phyloP scores from a whole-genome alignment of 1,140 invertebrate species.

The Magallana angulata region DNA sequence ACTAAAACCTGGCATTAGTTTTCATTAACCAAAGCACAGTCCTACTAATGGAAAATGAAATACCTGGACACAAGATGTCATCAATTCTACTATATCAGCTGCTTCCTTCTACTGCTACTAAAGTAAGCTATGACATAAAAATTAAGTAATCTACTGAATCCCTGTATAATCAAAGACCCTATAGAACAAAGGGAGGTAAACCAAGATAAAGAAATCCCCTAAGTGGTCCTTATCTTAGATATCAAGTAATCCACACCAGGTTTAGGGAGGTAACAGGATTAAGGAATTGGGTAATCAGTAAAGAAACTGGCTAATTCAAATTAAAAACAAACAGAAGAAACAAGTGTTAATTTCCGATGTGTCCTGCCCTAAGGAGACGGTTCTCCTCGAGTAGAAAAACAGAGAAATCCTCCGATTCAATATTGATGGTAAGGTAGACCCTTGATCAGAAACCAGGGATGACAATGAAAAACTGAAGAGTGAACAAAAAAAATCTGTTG shows the following conservation, averaged over 20 bases:
- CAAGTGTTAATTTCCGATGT: not conserved
- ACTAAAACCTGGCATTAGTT: slow-evolving; percentile 24
- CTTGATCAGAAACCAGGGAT: not conserved
- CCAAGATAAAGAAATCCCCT: not conserved
- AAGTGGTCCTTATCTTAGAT: not conserved
- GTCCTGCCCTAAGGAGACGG: not conserved
- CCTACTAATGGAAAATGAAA: slow-evolving; percentile 19
- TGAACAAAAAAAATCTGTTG: not conserved
- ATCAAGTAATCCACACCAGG: not conserved
- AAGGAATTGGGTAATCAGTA: not conserved
- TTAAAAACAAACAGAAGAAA: slow-evolving; percentile 15
- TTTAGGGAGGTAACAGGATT: not conserved
- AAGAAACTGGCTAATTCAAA: slow-evolving; percentile 12
- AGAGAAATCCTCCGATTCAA: not conserved
- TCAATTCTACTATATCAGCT: not conserved
- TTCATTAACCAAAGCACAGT: slow-evolving; percentile 15
- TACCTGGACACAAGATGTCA: not conserved
- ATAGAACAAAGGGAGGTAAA: slow-evolving; percentile 8
- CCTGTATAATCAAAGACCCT: not conserved
- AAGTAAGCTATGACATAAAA: not conserved
- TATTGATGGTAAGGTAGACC: slow-evolving; percentile 3
- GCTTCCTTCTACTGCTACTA: not conserved
- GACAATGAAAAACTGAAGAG: not conserved
- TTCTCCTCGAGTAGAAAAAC: not conserved
- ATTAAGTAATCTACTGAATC: not conserved